A percentile compares a stretch with the other conserved stretches of the same genome.
Evolutionary conservation across 2,888 invertebrate species (phyloP).

Genomic region (Netelia melanura): DNA sequence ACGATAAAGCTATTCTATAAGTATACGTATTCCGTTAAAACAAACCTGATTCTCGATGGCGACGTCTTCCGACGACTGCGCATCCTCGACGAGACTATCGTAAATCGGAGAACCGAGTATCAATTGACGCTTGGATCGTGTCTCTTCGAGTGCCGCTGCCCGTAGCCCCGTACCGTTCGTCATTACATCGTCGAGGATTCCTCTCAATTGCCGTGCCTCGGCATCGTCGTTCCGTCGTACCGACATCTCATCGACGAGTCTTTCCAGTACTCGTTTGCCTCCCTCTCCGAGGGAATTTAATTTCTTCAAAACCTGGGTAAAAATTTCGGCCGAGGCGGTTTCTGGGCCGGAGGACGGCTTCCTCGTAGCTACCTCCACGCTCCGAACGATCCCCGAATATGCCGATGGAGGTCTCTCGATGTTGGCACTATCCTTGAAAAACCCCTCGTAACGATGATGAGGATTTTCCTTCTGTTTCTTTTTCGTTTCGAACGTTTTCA

Average conservation of each 20-base stretch:
- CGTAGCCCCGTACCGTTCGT: slow-evolving; percentile 83
- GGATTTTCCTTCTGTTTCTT: slow-evolving; percentile 77
- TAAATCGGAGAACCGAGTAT: slow-evolving; percentile 86
- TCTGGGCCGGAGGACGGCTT: not conserved
- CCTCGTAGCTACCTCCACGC: too few relatives aligned
- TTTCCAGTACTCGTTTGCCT: slow-evolving; percentile 86
- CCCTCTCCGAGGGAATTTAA: slow-evolving; percentile 87
- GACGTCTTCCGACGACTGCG: slow-evolving; percentile 87
- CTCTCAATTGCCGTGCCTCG: slow-evolving; percentile 68
- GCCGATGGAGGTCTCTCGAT: slow-evolving; percentile 77
- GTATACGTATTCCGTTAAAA: too few relatives aligned
- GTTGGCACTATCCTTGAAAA: slow-evolving; percentile 77
- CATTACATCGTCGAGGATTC: slow-evolving; percentile 83
- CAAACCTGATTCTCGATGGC: slow-evolving; percentile 88
- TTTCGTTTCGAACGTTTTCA: slow-evolving; percentile 77
- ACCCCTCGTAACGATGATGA: slow-evolving; percentile 79
- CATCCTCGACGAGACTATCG: slow-evolving; percentile 86
- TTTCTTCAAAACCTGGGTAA: slow-evolving; percentile 87
- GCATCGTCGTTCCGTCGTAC: slow-evolving; percentile 16
- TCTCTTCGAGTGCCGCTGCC: slow-evolving; percentile 66
- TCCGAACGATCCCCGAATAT: not conserved
- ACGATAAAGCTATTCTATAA: too few relatives aligned
- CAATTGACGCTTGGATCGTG: slow-evolving; percentile 85
- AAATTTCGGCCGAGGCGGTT: slow-evolving; percentile 86
- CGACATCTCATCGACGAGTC: slow-evolving; percentile 85